Evolutionary conservation across 2,888 invertebrate genomes (phyloP), one percentile per base, ranked within the genome.

Genomic region (Clistopyga incitator): DNA sequence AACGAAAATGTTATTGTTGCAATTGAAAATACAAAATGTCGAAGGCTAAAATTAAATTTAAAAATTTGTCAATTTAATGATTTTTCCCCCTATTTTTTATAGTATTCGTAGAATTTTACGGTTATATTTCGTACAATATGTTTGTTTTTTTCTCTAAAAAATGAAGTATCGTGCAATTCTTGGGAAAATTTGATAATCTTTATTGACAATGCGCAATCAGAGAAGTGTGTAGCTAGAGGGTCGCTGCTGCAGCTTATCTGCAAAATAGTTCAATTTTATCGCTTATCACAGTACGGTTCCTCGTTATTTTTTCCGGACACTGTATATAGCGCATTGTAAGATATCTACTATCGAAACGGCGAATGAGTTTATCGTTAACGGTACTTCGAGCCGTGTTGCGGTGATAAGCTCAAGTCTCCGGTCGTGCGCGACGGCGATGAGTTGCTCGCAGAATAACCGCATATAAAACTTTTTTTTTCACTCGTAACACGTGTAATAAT

Each of bases 351-450:
- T 80, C 74, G 74, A 34, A 20, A 59, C 42, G 34, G n/a, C 52
- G 80, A 61, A 75, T 54, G 20, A 65, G 72, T 70, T 80, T 70
- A 75, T 75, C 59, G 68, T 47, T 80, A 70, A 75, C 74, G 75
- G 75, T 75, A 80, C 59, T 25, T 18, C 61, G 23, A 42, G 20
- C 50, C 50, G 47, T 29, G 52, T 45, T 38, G 61, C 23, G 61
- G 1, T 67, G 68, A 81, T 81, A 76, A 70, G 38, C 54, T 68
- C 50, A 47, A 59, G 59, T 76, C 67, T 52, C 15, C 18, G 15
- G 38, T 52, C 67, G 64, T 18, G 29, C 47, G 45, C 45, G 42
- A 70, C 47, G 38, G n/a, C 75, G 50, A 47, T 23, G 74, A 65
- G 59, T 20, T 34, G 15, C 34, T n/a, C 56, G 68, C 61, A 50